Evolutionary conservation across 2,888 invertebrate genomes (phyloP), one percentile per base, ranked within the genome.

Genomic region (Cosmorhoe ocellata): DNA sequence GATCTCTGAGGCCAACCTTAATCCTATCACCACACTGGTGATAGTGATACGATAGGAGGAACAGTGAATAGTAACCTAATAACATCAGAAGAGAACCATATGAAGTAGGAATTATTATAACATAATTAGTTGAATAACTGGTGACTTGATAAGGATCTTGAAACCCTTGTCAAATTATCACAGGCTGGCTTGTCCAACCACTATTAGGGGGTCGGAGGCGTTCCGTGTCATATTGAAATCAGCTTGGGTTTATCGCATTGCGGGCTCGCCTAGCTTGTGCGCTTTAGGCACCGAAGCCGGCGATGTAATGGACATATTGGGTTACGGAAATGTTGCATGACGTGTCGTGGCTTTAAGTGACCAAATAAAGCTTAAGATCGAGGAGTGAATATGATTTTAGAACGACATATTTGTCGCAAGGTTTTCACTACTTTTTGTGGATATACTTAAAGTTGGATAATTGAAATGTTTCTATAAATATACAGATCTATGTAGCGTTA

Each of bases 181-280:
- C 10, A 37, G 26, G 12, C n/a, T 27, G 26, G 12, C n/a, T 27
- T 8, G 26, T 12, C 36, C 27, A 27, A 24, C 11, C 48, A 27
- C 52, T 48, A 48, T 11, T 9, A 12, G 14, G 14, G 22, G 34
- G 33, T 50, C 24, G 9, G 31, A 38, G 32, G 51, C 41, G 37
- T 38, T 43, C 50, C 40, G 57, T 65, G 60, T 58, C 64, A 63
- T 62, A 58, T 56, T 53, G 53, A 61, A 49, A 61, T 60, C 39
- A 55, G 46, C 51, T 44, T 59, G 44, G 57, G 58, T 65, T 66
- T 60, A 69, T 66, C 63, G 69, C 62, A 66, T 58, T 65, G 62
- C 64, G 61, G 63, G 30, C 12, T 13, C 26, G 18, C 10, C 26
- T 24, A 24, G 26, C 24, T 12, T n/a, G 38, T 33, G 33, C 12